These are phyloP conservation scores for Podotricha telesiphe DNA, from an alignment of 2,888 invertebrate species.

Conservation along the genomic window DNA sequence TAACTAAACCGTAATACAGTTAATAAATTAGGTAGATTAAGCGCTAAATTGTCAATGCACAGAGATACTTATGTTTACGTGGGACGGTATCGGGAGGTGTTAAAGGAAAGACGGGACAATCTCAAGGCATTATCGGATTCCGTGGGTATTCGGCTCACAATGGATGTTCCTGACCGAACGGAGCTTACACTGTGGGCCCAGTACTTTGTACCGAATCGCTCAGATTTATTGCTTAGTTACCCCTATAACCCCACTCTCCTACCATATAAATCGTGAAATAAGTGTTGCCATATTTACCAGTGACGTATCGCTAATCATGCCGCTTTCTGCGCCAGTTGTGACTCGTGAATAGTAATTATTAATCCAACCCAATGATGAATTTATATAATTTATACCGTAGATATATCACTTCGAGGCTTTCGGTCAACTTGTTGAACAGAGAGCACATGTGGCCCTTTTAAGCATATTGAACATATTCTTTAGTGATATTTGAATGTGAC, in stretches of 20 bases:
- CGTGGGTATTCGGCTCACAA: constrained; percentile 73
- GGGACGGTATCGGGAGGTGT: constrained; percentile 69
- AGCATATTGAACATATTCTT: constrained; percentile 9
- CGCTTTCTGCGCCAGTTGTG: constrained; percentile 71
- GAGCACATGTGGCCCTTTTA: constrained; percentile 45
- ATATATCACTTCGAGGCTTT: constrained; percentile 69
- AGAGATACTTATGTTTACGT: constrained; percentile 54
- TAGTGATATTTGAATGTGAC: background rate
- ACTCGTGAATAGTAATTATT: constrained; percentile 75
- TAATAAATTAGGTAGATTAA: constrained; percentile 42
- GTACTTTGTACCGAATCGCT: constrained; percentile 81
- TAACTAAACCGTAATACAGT: constrained; percentile 24
- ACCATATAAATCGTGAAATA: constrained; percentile 79
- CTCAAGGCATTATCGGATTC: constrained; percentile 82
- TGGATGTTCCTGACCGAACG: constrained; percentile 76
- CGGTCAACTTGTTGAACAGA: constrained; percentile 52
- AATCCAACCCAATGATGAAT: constrained; percentile 77
- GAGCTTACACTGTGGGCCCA: constrained; percentile 76
- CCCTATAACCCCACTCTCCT: constrained; percentile 73
- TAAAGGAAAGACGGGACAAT: constrained; percentile 80
- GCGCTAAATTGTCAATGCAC: constrained; percentile 54
- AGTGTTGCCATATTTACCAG: constrained; percentile 83
- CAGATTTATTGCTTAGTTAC: constrained; percentile 78
- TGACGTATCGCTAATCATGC: constrained; percentile 80
- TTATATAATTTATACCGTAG: constrained; percentile 75